These are phyloP conservation scores for Mus spicilegus DNA, from an alignment of 2,113 vertebrate genomes.

Conservation along the genomic window DNA sequence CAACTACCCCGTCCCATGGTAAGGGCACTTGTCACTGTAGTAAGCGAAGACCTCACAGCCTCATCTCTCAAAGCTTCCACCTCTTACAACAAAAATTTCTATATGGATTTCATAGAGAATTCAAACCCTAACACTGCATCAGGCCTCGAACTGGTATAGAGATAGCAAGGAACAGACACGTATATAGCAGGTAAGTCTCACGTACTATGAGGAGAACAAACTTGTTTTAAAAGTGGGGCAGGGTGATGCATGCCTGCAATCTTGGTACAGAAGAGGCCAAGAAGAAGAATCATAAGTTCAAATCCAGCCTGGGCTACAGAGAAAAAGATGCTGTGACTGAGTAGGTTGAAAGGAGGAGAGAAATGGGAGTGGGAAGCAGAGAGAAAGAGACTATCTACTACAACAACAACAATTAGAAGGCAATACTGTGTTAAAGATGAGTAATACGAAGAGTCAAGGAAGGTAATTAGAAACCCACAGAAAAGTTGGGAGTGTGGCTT, in stretches of 20 bases:
- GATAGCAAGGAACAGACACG: neutral
- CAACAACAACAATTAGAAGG: neutral
- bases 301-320: neutral
- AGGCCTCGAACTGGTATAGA: neutral
- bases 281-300: neutral
- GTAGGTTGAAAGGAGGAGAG: neutral
- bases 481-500: neutral
- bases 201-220: neutral
- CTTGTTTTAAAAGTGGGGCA: neutral
- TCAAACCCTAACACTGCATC: neutral
- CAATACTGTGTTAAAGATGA: neutral
- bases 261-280: neutral
- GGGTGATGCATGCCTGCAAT: neutral
- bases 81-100: neutral
- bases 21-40: neutral
- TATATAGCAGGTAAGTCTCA: neutral
- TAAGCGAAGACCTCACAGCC: neutral
- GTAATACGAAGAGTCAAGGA: neutral
- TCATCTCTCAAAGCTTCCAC: neutral
- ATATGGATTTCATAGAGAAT: no score
- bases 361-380: neutral
- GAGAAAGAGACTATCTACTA: neutral
- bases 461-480: neutral
- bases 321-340: neutral
- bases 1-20: neutral